Evolutionary conservation across 2,888 invertebrate genomes (phyloP).

Genomic region (Xestia rhomboidea): DNA sequence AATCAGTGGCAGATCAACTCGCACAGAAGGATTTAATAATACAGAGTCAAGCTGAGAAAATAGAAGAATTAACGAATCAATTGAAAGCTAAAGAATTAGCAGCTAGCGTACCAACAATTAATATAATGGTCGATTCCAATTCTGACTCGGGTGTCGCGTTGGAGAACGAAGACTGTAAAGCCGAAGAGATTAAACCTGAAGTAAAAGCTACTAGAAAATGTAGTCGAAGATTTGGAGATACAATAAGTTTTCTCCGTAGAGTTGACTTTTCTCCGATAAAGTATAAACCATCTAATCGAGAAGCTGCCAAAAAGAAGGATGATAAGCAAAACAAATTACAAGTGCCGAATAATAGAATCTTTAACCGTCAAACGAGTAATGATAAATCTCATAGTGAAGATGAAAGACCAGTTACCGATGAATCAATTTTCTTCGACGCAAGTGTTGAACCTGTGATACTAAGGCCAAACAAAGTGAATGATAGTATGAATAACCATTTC

Average conservation of each 20-base stretch:
- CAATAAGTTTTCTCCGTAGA: slow-evolving; percentile 86
- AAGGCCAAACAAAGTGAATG: slow-evolving; percentile 84
- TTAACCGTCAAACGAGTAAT: slow-evolving; percentile 78
- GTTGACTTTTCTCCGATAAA: slow-evolving; percentile 89
- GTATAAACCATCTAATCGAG: slow-evolving; percentile 83
- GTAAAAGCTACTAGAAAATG: slow-evolving; percentile 83
- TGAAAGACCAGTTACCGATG: slow-evolving; percentile 77
- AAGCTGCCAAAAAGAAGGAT: slow-evolving; percentile 82
- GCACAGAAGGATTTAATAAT: slow-evolving; percentile 86
- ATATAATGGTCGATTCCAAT: slow-evolving; percentile 84
- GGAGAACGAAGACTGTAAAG: slow-evolving; percentile 84
- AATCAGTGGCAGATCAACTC: slow-evolving; percentile 83
- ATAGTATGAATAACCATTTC: slow-evolving; percentile 89
- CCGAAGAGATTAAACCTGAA: slow-evolving; percentile 78
- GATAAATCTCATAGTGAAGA: slow-evolving; percentile 85
- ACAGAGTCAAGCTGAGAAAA: slow-evolving; percentile 80
- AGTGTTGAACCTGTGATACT: slow-evolving; percentile 79
- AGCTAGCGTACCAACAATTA: slow-evolving; percentile 80
- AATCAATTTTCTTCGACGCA: slow-evolving; percentile 80
- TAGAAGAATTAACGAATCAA: slow-evolving; percentile 83
- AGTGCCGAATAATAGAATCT: slow-evolving; percentile 78
- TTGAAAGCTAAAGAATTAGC: slow-evolving; percentile 74
- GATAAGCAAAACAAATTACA: slow-evolving; percentile 84
- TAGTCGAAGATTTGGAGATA: slow-evolving; percentile 86
- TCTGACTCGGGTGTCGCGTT: slow-evolving; percentile 88